Base-by-base conservation (phyloP, 2,888 invertebrate species). In the Sarcophaga variegata region DNA sequence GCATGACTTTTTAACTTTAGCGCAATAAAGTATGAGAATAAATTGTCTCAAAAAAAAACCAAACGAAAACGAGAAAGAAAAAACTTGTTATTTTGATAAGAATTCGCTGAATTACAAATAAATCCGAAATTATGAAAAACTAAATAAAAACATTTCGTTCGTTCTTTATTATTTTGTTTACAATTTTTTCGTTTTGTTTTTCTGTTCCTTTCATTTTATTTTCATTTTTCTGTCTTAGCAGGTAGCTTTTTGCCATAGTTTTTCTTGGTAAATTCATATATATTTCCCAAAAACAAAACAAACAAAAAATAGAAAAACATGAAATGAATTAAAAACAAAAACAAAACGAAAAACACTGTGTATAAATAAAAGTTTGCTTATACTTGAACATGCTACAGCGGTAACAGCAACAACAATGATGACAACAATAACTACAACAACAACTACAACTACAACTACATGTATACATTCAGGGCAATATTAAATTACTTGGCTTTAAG, bases 401-500 rank as follows among this genome's bases (percentile, higher is more conserved):
- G 62, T 22, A 62, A n/a, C 22, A 20, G 22, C 62, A 62, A 20
- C 62, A 45, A n/a, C 17, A 37, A 62, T 37, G 59, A 27, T 17
- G 22, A 25, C 27, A 60, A 22, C 47, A 71, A 14, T 11, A 22
- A 47, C 27, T 47, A 37, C 59, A 60, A 71, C 45, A 60, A 70
- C 81, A 22, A 54, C 60, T 54, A 54, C 64, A 54, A 66, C 66
- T 63, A 70, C 70, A 54, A 37, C 62, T 63, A 76, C 81, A 77
- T 86, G 90, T 90, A 89, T 90, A 91, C 89, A 92, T 92, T 90
- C 92, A 92, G 92, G 91, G 91, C 91, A 90, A 90, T 92, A 91
- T 91, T 91, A 92, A 92, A 92, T 92, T 92, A 88, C 83, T 85
- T 88, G 87, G 88, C 88, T 88, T 82, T 83, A 88, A 89, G 88